Evolutionary conservation across 2,888 invertebrate genomes (phyloP).

Genomic region (Campoplex nolae): DNA sequence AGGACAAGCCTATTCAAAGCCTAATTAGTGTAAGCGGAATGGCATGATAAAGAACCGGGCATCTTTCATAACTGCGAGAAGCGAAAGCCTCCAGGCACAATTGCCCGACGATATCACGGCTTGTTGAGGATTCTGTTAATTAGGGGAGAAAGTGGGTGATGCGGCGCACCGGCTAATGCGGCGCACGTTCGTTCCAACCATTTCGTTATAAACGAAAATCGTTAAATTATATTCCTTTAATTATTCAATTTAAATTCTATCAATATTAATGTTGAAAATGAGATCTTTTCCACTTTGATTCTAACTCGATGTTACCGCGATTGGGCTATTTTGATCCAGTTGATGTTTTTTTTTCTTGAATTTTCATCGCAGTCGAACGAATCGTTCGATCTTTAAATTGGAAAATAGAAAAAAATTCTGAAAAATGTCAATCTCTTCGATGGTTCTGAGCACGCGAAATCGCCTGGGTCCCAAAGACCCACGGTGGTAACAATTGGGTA

Average conservation of each 20-base stretch:
- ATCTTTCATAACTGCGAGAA: constrained; percentile 7
- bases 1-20: not conserved
- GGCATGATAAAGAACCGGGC: constrained; percentile 11
- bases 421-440: no score
- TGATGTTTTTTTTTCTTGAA: not conserved
- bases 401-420: no score
- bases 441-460: no score
- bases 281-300: not conserved
- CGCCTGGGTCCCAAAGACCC: no score
- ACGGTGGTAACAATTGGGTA: no score
- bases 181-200: not conserved
- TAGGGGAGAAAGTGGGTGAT: constrained; percentile 12
- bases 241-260: not conserved
- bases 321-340: not conserved
- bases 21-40: not conserved
- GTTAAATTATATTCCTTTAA: not conserved
- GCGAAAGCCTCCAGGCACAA: constrained; percentile 1
- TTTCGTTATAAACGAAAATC: not conserved
- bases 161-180: not conserved
- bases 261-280: not conserved
- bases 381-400: not conserved
- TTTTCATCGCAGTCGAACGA: not conserved
- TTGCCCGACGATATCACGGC: constrained; percentile 10
- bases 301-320: not conserved
- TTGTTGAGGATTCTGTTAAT: constrained; percentile 14